Conservation (phyloP, 1,140 invertebrate species). For the Cherax quadricarinatus region DNA sequence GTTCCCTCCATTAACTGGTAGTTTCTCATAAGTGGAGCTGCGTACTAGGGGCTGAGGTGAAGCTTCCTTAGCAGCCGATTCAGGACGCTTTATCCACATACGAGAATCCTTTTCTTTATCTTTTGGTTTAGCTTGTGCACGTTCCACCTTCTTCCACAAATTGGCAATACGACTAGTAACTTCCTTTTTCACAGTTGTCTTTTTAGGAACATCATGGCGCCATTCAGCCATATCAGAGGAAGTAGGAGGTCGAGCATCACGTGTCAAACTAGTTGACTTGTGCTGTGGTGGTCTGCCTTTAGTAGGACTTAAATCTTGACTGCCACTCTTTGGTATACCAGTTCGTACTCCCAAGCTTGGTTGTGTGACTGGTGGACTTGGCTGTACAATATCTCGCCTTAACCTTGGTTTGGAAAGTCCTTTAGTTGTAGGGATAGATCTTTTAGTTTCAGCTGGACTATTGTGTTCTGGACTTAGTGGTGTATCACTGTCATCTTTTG, state of each 20-base stretch:
- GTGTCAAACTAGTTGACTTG: slow-evolving; percentile 72
- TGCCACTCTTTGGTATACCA: slow-evolving; percentile 63
- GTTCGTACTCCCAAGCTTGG: slow-evolving; percentile 17
- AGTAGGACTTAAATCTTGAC: slow-evolving; percentile 65
- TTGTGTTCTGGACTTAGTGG: slow-evolving; percentile 77
- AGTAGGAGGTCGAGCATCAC: slow-evolving; percentile 69
- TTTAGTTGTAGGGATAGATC: slow-evolving; percentile 73
- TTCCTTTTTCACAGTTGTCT: slow-evolving; percentile 80
- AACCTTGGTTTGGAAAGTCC: slow-evolving; percentile 72
- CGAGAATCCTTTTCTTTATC: slow-evolving; percentile 81
- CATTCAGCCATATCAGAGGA: slow-evolving; percentile 71
- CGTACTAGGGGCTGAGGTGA: slow-evolving; percentile 79
- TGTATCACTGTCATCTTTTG: slow-evolving; percentile 84
- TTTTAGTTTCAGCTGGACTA: slow-evolving; percentile 74
- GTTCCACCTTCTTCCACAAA: slow-evolving; percentile 91
- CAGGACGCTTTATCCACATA: slow-evolving; percentile 81
- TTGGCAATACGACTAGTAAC: slow-evolving; percentile 91
- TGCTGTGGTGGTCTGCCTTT: slow-evolving; percentile 57
- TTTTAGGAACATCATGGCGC: slow-evolving; percentile 77
- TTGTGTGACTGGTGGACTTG: slow-evolving; percentile 50
- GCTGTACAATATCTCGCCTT: slow-evolving; percentile 69
- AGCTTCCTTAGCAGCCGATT: slow-evolving; percentile 66
- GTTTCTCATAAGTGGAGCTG: slow-evolving; percentile 84
- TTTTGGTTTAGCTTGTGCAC: slow-evolving; percentile 80
- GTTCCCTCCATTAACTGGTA: slow-evolving; percentile 56